Evolutionary conservation across 2,888 invertebrate species (phyloP).

Genomic region (Eledona agricola): DNA sequence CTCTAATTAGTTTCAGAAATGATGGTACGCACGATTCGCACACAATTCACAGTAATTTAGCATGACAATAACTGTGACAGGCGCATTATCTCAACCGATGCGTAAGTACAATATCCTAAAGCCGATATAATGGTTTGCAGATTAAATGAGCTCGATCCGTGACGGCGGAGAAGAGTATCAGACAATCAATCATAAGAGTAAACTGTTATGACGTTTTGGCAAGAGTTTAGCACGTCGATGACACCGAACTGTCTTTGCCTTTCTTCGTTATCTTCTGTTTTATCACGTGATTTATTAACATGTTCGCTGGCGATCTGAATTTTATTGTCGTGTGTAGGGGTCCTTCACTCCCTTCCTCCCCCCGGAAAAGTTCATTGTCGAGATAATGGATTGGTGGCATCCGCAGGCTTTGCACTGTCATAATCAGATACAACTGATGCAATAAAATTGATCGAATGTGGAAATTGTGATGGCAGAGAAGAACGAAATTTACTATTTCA

Average conservation of each 20-base stretch:
- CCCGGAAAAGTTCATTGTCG: conserved; percentile 20
- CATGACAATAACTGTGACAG: conserved; percentile 36
- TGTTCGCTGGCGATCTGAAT: conserved; percentile 39
- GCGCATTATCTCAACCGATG: conserved; percentile 31
- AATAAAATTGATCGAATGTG: conserved; percentile 18
- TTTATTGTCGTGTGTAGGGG: conserved; percentile 29
- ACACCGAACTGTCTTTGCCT: conserved; percentile 45
- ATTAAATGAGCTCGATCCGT: conserved; percentile 34
- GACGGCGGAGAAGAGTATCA: conserved; percentile 22
- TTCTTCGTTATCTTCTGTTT: conserved; percentile 39
- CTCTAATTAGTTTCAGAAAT: conserved; percentile 1
- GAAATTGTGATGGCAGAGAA: no score
- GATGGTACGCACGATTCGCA: conserved; percentile 28
- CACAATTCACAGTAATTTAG: conserved; percentile 38
- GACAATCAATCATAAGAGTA: conserved; percentile 34
- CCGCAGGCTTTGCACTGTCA: conserved; percentile 20
- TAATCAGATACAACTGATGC: conserved; percentile 16
- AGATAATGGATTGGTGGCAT: conserved; percentile 28
- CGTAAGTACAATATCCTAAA: conserved; percentile 36
- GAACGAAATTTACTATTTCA: no score
- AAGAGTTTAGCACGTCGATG: conserved; percentile 45
- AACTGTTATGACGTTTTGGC: conserved; percentile 40
- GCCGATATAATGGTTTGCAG: conserved; percentile 31
- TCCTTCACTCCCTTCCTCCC: conserved; percentile 4
- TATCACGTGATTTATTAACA: conserved; percentile 48